Evolutionary conservation across 2,113 vertebrate genomes (phyloP), one percentile per base, ranked within the genome.

Genomic region (Penelope pileata): DNA sequence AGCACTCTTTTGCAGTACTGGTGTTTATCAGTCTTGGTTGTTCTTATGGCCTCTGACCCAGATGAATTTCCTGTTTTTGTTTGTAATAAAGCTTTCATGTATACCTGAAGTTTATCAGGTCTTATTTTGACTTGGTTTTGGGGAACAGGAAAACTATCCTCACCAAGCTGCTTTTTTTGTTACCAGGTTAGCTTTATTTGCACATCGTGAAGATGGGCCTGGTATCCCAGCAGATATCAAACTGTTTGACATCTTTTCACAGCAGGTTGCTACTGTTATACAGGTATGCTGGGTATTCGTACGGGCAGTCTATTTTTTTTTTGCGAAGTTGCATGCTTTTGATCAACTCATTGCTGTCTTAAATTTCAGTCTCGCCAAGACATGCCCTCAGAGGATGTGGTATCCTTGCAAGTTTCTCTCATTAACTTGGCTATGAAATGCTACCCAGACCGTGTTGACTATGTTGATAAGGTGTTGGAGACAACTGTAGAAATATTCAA

Each of bases 371-470:
- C 99, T 80, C 98, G 99, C 51, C 99, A 99, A 97, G 99, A 99
- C 94, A 99, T 99, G 99, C 99, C 99, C 7, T 99, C 99, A 10
- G 99, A 99, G 93, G 99, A 99, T 74, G 99, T 99, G 43, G 99
- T 99, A 16, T 99, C 99, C 50, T 97, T 99, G 66, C 99, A 99
- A 98, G 99, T 99, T 68, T 99, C 99, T 45, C 99, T 99, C 91
- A 99, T 99, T 94, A 99, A 99, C 93, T 96, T 99, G 95, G 99
- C 99, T 30, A 99, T 99, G 99, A 99, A 99, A 86, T 99, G 99
- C 95, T 99, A 99, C 96, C 99, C 99, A 2, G 99, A 99, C 27
- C 98, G 99, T 16, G 99, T 99, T n/a, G 99, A 99, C 96, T 99
- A 99, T 68, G 99, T 99, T 24, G 99, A 99, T 95, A 99, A 99